Conservation (phyloP, 2,888 invertebrate species). For the Polietes domitor region DNA sequence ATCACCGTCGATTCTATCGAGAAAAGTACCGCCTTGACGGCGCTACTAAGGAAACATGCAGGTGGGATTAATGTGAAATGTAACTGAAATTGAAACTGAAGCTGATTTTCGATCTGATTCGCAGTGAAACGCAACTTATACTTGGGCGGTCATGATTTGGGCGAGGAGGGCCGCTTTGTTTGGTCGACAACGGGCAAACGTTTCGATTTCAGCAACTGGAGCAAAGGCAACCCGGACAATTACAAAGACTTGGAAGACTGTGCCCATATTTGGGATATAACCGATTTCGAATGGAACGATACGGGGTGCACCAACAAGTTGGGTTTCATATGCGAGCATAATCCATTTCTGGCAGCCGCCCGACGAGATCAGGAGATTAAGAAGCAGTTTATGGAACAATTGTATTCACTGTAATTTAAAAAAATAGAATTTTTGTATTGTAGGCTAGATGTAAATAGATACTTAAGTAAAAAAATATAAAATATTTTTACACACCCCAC, state of each 20-base stretch:
- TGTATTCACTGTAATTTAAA: slow-evolving; percentile 34
- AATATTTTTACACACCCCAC: no score
- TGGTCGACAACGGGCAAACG: slow-evolving; percentile 42
- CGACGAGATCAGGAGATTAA: slow-evolving; percentile 51
- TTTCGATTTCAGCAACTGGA: slow-evolving; percentile 47
- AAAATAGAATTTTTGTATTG: neutral
- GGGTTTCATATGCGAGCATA: slow-evolving; percentile 58
- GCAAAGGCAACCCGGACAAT: slow-evolving; percentile 37
- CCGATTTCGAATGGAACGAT: slow-evolving; percentile 55
- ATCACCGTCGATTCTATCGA: slow-evolving; percentile 22
- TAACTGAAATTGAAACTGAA: neutral
- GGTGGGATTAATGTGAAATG: no score
- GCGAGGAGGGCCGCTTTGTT: slow-evolving; percentile 7
- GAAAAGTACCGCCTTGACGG: slow-evolving; percentile 20
- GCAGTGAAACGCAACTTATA: neutral
- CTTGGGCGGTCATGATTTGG: slow-evolving; percentile 40
- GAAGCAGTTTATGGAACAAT: slow-evolving; percentile 50
- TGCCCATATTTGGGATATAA: slow-evolving; percentile 25
- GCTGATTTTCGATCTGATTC: neutral
- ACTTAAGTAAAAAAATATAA: no score
- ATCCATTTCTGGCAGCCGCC: slow-evolving; percentile 35
- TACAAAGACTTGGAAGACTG: slow-evolving; percentile 18
- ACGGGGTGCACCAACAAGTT: slow-evolving; percentile 36
- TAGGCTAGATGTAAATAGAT: no score
- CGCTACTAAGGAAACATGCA: neutral